Evolutionary conservation across 2,888 invertebrate species (phyloP).

Genomic region (Bellardia bayeri): DNA sequence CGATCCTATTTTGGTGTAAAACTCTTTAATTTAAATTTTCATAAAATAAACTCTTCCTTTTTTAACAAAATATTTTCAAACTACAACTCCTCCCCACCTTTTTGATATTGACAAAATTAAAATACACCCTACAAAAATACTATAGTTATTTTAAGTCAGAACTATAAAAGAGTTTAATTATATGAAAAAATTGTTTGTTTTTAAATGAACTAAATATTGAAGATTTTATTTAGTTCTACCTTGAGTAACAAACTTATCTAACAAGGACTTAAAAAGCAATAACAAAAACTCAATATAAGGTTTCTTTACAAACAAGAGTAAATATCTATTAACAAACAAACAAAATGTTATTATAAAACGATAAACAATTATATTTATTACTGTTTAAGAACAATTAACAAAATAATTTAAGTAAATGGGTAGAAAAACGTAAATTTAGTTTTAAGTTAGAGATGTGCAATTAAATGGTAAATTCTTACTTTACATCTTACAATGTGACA

Average conservation of each 20-base stretch:
- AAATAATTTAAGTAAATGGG: conserved; percentile 34
- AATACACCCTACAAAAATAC: conserved; percentile 16
- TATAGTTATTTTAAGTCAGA: background rate
- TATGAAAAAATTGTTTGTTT: background rate
- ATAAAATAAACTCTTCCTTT: background rate
- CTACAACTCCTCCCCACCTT: conserved; percentile 61
- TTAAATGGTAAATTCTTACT: conserved; percentile 1
- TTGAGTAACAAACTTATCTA: conserved; percentile 30
- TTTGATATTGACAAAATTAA: conserved; percentile 47
- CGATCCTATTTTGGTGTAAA: conserved; percentile 5
- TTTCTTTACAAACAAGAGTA: conserved; percentile 54
- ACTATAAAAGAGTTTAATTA: background rate
- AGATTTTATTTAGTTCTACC: conserved; percentile 14
- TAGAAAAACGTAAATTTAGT: background rate
- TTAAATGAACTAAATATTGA: background rate
- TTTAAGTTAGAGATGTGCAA: background rate
- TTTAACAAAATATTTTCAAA: conserved; percentile 8
- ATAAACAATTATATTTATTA: conserved; percentile 38
- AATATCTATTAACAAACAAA: background rate
- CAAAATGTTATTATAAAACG: conserved; percentile 9
- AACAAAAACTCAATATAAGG: conserved; percentile 64
- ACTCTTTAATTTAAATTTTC: background rate
- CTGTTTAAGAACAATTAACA: conserved; percentile 18
- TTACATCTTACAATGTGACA: background rate
- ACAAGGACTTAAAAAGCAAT: conserved; percentile 65